Evolutionary conservation across 2,888 invertebrate genomes (phyloP).

Genomic region (Agelastica alni): DNA sequence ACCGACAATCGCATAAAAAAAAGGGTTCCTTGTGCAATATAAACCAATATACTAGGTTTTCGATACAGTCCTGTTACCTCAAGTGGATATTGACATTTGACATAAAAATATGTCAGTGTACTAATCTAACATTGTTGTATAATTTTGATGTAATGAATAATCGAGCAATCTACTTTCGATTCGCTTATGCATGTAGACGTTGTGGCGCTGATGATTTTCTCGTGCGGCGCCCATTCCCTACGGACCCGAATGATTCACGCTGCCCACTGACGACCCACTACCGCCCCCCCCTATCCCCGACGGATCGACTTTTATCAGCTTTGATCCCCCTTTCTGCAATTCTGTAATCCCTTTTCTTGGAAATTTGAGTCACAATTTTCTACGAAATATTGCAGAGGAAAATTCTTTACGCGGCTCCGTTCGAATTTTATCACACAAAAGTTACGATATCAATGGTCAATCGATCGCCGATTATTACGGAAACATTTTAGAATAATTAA

Average conservation of each 20-base stretch:
- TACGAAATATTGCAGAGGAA: too few relatives aligned
- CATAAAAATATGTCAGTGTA: not conserved
- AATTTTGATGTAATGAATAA: conserved; percentile 1
- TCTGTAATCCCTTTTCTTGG: conserved; percentile 3
- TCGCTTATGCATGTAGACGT: conserved; percentile 4
- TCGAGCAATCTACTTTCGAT: not conserved
- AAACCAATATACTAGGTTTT: too few relatives aligned
- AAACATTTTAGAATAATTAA: too few relatives aligned
- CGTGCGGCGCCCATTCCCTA: conserved; percentile 4
- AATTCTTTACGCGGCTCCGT: too few relatives aligned
- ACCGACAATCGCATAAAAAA: too few relatives aligned
- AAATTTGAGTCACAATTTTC: not conserved
- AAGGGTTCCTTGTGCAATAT: too few relatives aligned
- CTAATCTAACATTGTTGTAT: not conserved
- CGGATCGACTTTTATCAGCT: too few relatives aligned
- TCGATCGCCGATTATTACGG: too few relatives aligned
- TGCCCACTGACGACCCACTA: not conserved
- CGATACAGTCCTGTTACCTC: too few relatives aligned
- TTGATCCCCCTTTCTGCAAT: not conserved
- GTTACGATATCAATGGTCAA: too few relatives aligned
- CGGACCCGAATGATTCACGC: conserved; percentile 2
- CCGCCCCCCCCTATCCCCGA: not conserved
- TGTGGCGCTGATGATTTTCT: conserved; percentile 1
- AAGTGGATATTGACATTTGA: too few relatives aligned
- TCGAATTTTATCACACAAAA: too few relatives aligned